Conservation (phyloP, 1,140 invertebrate genomes). For the Drosophila biarmipes region DNA sequence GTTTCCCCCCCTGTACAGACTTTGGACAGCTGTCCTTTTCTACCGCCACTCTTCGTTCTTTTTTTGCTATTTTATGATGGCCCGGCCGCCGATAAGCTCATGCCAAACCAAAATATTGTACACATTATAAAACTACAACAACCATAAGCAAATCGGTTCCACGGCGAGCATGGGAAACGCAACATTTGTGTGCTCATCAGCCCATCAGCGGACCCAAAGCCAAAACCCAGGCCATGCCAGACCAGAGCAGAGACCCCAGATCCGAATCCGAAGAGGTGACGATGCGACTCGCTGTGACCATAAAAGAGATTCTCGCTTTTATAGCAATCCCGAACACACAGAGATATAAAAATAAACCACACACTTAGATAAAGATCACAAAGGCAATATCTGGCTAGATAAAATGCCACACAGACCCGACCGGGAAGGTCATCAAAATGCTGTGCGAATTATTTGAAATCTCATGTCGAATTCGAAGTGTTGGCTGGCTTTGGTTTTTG, state of each 20-base stretch:
- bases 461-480: conserved; percentile 13
- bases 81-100: conserved; percentile 59
- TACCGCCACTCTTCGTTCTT: neutral
- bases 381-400: conserved; percentile 80
- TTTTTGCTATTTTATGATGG: conserved; percentile 69
- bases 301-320: conserved; percentile 81
- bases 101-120: conserved; percentile 57
- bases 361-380: conserved; percentile 83
- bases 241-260: neutral
- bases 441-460: conserved; percentile 75
- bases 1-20: conserved; percentile 8
- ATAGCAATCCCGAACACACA: conserved; percentile 69
- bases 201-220: conserved; percentile 25
- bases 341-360: conserved; percentile 72
- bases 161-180: conserved; percentile 72
- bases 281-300: conserved; percentile 78
- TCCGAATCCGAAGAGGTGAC: conserved; percentile 50
- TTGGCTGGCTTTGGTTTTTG: neutral
- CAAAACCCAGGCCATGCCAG: neutral
- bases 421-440: conserved; percentile 75
- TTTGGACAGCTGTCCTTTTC: conserved; percentile 37
- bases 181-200: conserved; percentile 68
- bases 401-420: conserved; percentile 72
- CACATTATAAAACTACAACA: conserved; percentile 60
- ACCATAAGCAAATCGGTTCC: conserved; percentile 43